These are phyloP conservation scores for Varroa destructor DNA, from an alignment of 1,140 invertebrate species.

Conservation along the genomic window DNA sequence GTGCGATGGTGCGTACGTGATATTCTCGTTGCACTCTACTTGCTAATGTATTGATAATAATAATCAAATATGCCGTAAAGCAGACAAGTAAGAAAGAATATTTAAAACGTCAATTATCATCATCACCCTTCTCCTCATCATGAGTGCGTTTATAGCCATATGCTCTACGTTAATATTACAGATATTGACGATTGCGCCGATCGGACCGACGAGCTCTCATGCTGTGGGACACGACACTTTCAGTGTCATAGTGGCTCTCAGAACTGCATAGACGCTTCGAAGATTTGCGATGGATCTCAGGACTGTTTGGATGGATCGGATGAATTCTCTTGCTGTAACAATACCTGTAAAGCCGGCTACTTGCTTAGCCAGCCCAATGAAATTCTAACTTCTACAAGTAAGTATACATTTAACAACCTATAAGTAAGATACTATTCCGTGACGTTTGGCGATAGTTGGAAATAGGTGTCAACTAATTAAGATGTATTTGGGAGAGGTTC, in stretches of 20 bases:
- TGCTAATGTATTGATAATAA: too few relatives aligned
- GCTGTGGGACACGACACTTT: constrained; percentile 32
- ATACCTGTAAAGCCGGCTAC: constrained; percentile 31
- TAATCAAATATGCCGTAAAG: too few relatives aligned
- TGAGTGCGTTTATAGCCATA: not conserved
- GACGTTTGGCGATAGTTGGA: too few relatives aligned
- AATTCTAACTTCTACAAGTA: too few relatives aligned
- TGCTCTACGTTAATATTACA: not conserved
- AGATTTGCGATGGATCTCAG: constrained; percentile 38
- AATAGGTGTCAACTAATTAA: too few relatives aligned
- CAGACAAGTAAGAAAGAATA: too few relatives aligned
- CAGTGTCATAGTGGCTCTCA: constrained; percentile 30
- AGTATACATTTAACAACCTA: too few relatives aligned
- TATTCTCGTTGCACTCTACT: too few relatives aligned
- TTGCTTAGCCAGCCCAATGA: too few relatives aligned
- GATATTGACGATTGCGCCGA: not conserved
- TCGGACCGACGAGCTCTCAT: constrained; percentile 13
- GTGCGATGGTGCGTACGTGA: not conserved
- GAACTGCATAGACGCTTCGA: constrained; percentile 43
- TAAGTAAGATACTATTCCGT: too few relatives aligned
- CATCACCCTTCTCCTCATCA: not conserved
- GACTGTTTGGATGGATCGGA: constrained; percentile 40
- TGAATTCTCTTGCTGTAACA: constrained; percentile 36
- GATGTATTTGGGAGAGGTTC: too few relatives aligned
- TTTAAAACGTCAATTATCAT: too few relatives aligned